Evolutionary conservation across 92 coral and sea anemone species (phyloP).

Genomic region (Porites lobata): DNA sequence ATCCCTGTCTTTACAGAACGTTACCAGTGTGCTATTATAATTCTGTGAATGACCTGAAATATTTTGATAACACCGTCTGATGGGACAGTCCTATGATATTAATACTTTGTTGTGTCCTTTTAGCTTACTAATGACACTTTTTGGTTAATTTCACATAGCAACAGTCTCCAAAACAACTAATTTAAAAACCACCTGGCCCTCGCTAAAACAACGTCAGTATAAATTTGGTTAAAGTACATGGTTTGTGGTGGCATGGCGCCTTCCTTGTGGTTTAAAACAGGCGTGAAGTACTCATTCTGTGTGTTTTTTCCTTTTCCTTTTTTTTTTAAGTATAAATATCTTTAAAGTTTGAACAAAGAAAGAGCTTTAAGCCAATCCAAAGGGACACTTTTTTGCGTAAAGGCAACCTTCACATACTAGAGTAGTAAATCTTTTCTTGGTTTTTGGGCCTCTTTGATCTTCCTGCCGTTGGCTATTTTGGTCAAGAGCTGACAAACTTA

Average conservation of each 20-base stretch:
- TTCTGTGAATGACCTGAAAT: background rate
- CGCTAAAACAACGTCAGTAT: background rate
- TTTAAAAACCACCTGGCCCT: background rate
- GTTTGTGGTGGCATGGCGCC: too few relatives aligned
- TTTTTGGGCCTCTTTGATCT: background rate
- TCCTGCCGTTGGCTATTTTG: background rate
- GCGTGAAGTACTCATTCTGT: too few relatives aligned
- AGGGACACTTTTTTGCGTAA: too few relatives aligned
- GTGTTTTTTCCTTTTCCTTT: background rate
- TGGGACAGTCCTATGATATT: constrained; percentile 8
- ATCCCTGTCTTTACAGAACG: too few relatives aligned
- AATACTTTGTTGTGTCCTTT: background rate
- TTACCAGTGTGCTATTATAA: too few relatives aligned
- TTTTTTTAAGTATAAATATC: too few relatives aligned
- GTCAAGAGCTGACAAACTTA: background rate
- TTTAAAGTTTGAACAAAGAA: too few relatives aligned
- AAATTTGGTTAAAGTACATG: background rate
- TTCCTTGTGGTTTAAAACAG: too few relatives aligned
- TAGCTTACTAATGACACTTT: background rate
- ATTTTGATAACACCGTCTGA: background rate
- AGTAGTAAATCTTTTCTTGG: background rate
- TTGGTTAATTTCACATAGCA: constrained; percentile 11
- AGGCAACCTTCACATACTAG: background rate
- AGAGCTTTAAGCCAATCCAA: too few relatives aligned
- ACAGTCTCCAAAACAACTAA: constrained; percentile 49